These are phyloP conservation scores for Australoheros scitulus DNA, from an alignment of 2,113 vertebrate species.

Conservation along the genomic window DNA sequence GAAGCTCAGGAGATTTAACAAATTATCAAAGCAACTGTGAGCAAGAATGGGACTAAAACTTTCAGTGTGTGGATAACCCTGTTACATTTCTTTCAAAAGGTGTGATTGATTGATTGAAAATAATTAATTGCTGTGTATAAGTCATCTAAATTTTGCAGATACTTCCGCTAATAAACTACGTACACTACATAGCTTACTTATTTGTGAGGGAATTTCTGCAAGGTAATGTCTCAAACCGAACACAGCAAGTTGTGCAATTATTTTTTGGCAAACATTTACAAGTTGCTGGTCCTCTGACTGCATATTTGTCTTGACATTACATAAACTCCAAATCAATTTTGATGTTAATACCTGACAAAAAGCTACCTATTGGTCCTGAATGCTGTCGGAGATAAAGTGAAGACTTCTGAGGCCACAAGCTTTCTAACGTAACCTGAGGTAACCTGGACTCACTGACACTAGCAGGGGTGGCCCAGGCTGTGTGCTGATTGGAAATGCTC, in stretches of 20 bases:
- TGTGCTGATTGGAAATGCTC: not conserved
- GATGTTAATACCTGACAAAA: not conserved
- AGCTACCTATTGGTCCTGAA: not conserved
- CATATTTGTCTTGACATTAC: not conserved
- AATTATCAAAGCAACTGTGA: too few relatives aligned
- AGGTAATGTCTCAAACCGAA: not conserved
- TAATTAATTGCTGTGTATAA: too few relatives aligned
- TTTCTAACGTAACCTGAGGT: not conserved
- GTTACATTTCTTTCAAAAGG: too few relatives aligned
- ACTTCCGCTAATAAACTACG: too few relatives aligned
- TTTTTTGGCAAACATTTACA: not conserved
- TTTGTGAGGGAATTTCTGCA: not conserved
- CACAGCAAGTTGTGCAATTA: too few relatives aligned
- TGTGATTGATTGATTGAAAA: too few relatives aligned
- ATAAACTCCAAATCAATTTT: not conserved
- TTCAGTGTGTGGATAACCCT: too few relatives aligned
- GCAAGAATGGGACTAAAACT: too few relatives aligned
- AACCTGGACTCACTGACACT: not conserved
- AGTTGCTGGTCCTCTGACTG: not conserved
- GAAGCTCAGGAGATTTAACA: too few relatives aligned
- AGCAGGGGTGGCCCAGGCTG: not conserved
- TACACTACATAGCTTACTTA: too few relatives aligned
- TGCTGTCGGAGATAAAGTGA: not conserved
- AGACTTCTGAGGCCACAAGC: not conserved
- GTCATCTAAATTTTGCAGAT: too few relatives aligned